Evolutionary conservation across 2,113 vertebrate species (phyloP).

Genomic region (Calypte anna): DNA sequence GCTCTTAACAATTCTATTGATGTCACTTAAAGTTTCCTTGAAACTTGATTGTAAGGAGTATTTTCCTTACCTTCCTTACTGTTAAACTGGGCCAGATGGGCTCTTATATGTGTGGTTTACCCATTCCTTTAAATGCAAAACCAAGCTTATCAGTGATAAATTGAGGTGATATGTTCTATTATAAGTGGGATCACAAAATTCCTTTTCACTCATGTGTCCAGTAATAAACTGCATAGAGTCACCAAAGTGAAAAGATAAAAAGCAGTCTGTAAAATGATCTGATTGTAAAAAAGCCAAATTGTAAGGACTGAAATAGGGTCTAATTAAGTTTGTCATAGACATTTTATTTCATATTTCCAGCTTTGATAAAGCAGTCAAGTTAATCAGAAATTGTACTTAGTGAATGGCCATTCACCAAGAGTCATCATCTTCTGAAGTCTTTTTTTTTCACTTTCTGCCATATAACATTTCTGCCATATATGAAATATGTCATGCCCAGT

Average conservation of each 20-base stretch:
- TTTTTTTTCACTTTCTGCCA: neutral
- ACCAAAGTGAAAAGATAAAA: neutral
- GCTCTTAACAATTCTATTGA: neutral
- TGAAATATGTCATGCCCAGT: neutral
- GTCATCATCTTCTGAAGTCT: neutral
- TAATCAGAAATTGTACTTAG: neutral
- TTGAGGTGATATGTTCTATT: neutral
- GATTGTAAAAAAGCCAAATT: neutral
- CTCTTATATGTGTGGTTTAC: neutral
- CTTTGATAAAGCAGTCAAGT: neutral
- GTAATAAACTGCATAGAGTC: neutral
- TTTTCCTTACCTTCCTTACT: neutral
- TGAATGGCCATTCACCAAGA: neutral
- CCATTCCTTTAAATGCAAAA: neutral
- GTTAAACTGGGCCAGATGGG: neutral
- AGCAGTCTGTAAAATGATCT: neutral
- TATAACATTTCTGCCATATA: neutral
- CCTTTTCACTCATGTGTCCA: neutral
- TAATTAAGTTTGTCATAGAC: neutral
- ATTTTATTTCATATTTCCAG: neutral
- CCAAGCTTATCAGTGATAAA: neutral
- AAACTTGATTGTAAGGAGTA: neutral
- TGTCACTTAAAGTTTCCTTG: neutral
- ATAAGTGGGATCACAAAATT: neutral
- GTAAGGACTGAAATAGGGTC: neutral